Evolutionary conservation across 2,888 invertebrate species (phyloP), one percentile per base, ranked within the genome.

Genomic region (Eumacrocentrus americanus): DNA sequence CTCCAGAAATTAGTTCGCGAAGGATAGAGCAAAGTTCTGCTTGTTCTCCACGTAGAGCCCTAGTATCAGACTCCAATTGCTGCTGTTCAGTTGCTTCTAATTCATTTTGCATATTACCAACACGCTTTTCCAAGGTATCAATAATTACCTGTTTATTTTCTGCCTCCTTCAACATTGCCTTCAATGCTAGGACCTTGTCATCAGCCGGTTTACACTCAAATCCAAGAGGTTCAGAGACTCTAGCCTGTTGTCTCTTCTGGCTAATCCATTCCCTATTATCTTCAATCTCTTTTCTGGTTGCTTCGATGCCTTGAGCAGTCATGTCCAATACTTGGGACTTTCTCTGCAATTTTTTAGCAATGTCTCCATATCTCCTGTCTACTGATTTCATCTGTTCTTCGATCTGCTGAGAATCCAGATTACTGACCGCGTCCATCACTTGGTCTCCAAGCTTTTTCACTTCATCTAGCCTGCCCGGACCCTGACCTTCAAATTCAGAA

Each of bases 321-420:
- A 90, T 91, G 72, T 94, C 92, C 50, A 95, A 81, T 66, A 94
- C 87, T 81, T 94, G 92, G 0, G 88, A 82, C 78, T 94, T 95
- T 54, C 95, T 87, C 76, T 92, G 91, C 51, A 94, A 86, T 55
- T 94, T 88, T 77, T 94, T 95, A 1, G 88, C 86, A 1, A 94
- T 87, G 73, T 95, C 95, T 64, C 89, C 90, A 73, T 92, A 91
- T 63, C 92, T 86, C 65, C 94, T 86, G 75, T 95, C 94, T 0
- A 92, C 85, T 0, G 91, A 90, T 77, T 92, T 93, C 78, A 92
- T 85, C 81, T 92, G 92, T 78, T 95, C 95, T 76, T 94, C 94
- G 1, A 95, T 89, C 82, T 95, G 94, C 76, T 95, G 94, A 0
- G 91, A 90, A 76, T 95, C 95, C 66, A 94, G 83, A 78, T 94